These are phyloP conservation scores for Chromis chromis DNA, from an alignment of 2,797 vertebrate species.

Conservation along the genomic window DNA sequence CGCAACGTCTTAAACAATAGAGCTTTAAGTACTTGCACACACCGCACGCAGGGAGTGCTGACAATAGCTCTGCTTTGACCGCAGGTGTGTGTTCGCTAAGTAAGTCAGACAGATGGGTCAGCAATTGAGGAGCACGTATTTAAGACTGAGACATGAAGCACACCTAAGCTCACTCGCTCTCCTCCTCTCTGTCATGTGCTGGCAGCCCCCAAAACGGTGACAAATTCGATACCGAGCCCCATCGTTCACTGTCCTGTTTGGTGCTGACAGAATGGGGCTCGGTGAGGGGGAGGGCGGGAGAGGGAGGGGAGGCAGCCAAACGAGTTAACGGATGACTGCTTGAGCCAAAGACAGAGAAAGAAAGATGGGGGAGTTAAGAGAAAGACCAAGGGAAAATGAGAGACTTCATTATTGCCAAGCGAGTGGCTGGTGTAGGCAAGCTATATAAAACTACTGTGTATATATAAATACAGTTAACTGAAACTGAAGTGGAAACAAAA, in stretches of 20 bases:
- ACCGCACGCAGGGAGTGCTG: conserved; percentile 39
- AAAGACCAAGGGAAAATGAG: conserved; percentile 14
- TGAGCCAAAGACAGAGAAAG: conserved; percentile 37
- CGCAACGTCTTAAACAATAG: conserved; percentile 23
- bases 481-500: not conserved
- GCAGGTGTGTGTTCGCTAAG: conserved; percentile 54
- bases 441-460: conserved; percentile 6
- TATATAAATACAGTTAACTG: not conserved
- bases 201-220: conserved; percentile 62
- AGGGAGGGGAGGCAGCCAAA: conserved; percentile 33
- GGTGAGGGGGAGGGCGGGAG: conserved; percentile 8
- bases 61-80: conserved; percentile 44
- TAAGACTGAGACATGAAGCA: conserved; percentile 60
- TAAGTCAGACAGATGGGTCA: conserved; percentile 66
- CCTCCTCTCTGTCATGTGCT: conserved; percentile 25
- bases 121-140: conserved; percentile 57
- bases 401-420: conserved; percentile 24
- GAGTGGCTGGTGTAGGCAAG: not conserved
- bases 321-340: conserved; percentile 56
- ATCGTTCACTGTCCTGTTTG: conserved; percentile 75
- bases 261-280: conserved; percentile 58
- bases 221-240: conserved; percentile 56
- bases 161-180: conserved; percentile 16
- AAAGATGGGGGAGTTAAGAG: conserved; percentile 18
- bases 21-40: conserved; percentile 12